phyloP scores from a whole-genome alignment of 2,888 invertebrate genomes.

The Arge pagana region DNA sequence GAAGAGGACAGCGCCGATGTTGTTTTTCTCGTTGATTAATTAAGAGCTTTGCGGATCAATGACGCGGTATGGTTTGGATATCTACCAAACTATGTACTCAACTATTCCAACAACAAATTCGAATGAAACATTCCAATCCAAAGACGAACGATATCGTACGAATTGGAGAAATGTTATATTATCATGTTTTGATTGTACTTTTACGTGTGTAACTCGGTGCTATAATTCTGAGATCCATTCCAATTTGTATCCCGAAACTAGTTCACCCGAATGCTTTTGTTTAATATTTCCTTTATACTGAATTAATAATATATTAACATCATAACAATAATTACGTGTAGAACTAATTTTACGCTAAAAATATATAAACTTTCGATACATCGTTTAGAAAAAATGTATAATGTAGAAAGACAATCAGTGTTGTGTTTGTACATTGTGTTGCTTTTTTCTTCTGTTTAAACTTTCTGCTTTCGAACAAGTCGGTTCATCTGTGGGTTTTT shows the following conservation, averaged over 20 bases:
- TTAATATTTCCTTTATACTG: constrained; percentile 16
- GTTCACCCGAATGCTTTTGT: constrained; percentile 5
- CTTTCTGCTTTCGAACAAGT: constrained; percentile 5
- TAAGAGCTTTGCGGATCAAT: too few relatives aligned
- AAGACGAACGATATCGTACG: too few relatives aligned
- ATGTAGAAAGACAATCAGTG: constrained; percentile 18
- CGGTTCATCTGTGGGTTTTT: constrained; percentile 22
- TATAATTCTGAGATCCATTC: too few relatives aligned
- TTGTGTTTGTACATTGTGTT: constrained; percentile 17
- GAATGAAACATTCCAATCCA: too few relatives aligned
- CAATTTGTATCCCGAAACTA: constrained; percentile 18
- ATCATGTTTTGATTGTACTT: too few relatives aligned
- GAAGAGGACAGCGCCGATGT: too few relatives aligned
- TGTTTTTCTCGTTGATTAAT: too few relatives aligned
- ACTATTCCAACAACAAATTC: too few relatives aligned
- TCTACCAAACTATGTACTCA: too few relatives aligned
- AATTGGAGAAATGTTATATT: too few relatives aligned
- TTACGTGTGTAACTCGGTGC: too few relatives aligned
- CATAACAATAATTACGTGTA: constrained; percentile 17
- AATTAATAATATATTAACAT: constrained; percentile 19
- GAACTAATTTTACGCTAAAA: constrained; percentile 17
- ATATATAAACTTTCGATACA: constrained; percentile 18
- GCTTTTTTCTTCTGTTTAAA: constrained; percentile 8
- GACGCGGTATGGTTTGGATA: too few relatives aligned
- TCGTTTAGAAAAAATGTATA: constrained; percentile 9